Percentiles rank a stretch among this genome's conserved stretches.
phyloP scores from a whole-genome alignment of 2,797 vertebrate genomes.

The Hipposideros larvatus region DNA sequence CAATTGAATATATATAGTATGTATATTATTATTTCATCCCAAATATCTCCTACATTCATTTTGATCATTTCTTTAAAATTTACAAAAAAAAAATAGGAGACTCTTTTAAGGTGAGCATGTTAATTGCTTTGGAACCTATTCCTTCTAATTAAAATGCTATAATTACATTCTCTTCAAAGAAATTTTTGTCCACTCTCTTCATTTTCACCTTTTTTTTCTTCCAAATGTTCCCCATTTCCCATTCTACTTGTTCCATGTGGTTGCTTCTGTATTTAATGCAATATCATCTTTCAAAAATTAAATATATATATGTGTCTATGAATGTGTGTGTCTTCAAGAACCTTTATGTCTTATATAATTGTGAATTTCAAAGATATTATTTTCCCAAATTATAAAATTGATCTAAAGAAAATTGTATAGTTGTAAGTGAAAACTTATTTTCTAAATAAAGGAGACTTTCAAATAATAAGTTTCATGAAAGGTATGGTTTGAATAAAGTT shows the following conservation, averaged over 20 bases:
- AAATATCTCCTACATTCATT: background rate
- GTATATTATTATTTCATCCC: background rate
- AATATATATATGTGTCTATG: background rate
- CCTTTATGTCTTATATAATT: background rate
- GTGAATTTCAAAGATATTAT: background rate
- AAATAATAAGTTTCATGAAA: background rate
- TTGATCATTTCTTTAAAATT: no score
- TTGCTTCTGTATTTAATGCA: background rate
- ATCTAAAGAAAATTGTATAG: background rate
- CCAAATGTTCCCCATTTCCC: background rate
- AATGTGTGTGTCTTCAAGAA: background rate
- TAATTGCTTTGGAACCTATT: background rate
- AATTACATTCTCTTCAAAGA: background rate
- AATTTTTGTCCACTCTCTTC: background rate
- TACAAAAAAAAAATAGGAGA: background rate
- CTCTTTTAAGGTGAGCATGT: background rate
- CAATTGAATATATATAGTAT: background rate
- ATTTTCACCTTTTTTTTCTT: slow-evolving; percentile 31
- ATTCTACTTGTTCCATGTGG: background rate
- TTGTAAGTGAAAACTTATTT: background rate
- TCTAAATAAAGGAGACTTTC: background rate
- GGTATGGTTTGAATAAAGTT: background rate
- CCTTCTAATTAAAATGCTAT: background rate
- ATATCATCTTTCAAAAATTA: background rate
- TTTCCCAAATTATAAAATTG: background rate